A percentile compares a stretch with the other conserved stretches of the same genome.
Evolutionary conservation across 2,888 invertebrate genomes (phyloP).

Genomic region (Eutolmus rufibarbis): DNA sequence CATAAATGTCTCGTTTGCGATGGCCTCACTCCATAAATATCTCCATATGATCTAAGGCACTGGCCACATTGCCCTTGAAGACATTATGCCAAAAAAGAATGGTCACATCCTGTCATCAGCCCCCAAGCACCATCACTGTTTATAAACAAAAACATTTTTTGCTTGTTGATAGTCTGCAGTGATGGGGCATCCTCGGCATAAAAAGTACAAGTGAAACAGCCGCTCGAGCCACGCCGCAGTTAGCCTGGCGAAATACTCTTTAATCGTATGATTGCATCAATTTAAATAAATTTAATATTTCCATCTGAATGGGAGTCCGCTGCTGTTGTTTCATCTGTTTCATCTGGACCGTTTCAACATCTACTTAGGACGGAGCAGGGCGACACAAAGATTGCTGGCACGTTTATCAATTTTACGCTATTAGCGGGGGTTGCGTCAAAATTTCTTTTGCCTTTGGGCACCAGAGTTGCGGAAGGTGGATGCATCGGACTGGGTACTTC

Average conservation of each 20-base stretch:
- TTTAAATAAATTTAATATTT: conserved; percentile 35
- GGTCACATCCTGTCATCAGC: not conserved
- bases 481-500: not conserved
- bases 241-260: not conserved
- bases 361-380: not conserved
- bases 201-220: not conserved
- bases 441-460: not conserved
- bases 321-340: not conserved
- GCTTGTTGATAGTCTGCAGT: not conserved
- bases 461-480: not conserved
- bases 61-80: not conserved
- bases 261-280: conserved; percentile 32
- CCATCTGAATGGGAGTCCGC: not conserved
- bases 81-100: not conserved
- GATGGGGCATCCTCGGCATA: not conserved
- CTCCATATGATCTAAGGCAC: not conserved
- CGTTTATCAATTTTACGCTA: conserved; percentile 19
- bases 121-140: not conserved
- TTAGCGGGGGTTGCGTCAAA: conserved; percentile 13
- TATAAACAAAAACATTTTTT: not conserved
- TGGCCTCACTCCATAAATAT: not conserved
- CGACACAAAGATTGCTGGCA: conserved; percentile 13
- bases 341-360: not conserved
- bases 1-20: not conserved
- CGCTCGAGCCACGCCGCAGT: not conserved